Percentiles rank a stretch among this genome's conserved stretches.
Conservation (phyloP, 2,888 invertebrate genomes). For the Drepanosiphum platanoidis region DNA sequence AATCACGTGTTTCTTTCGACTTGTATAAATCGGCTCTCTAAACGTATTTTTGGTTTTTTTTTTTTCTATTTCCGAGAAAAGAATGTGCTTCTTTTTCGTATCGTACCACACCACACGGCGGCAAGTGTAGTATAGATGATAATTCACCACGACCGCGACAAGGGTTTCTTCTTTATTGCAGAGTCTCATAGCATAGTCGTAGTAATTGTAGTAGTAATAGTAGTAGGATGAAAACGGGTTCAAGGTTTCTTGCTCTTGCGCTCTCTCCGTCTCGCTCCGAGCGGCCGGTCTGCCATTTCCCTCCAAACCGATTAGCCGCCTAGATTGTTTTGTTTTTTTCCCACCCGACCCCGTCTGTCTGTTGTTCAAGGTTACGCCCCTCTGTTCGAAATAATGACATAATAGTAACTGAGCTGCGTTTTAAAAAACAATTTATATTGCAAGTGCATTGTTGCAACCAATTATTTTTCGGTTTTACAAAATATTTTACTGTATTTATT, state of each 20-base stretch:
- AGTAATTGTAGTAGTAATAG: neutral
- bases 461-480: no score
- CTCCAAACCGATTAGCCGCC: neutral
- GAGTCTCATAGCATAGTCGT: neutral
- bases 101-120: neutral
- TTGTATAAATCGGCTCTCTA: neutral
- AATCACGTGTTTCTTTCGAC: conserved; percentile 2
- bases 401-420: no score
- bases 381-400: no score
- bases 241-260: neutral
- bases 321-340: neutral
- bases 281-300: neutral
- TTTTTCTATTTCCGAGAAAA: neutral
- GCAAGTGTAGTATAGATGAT: neutral
- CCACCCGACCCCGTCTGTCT: neutral
- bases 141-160: neutral
- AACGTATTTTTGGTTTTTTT: conserved; percentile 2
- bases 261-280: neutral
- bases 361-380: no score
- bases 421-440: neutral
- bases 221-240: neutral
- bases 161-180: neutral
- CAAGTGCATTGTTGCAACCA: neutral
- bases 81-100: neutral
- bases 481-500: neutral